Conservation (phyloP, 2,888 invertebrate genomes). For the Strigamia transsilvanica region DNA sequence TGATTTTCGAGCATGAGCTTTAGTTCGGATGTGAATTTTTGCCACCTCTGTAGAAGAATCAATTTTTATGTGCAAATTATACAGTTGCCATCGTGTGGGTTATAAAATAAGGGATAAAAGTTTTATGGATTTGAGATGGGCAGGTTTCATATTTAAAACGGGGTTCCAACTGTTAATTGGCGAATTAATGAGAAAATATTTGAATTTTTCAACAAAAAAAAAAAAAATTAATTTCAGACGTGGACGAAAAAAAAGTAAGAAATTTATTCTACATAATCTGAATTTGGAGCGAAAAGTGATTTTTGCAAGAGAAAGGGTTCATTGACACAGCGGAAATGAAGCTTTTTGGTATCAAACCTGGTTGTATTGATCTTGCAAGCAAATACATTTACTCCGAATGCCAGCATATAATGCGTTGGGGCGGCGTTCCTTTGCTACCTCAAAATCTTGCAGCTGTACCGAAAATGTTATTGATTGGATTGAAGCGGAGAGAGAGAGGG, state of each 20-base stretch:
- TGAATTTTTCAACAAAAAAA: neutral
- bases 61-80: slow-evolving; percentile 43
- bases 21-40: slow-evolving; percentile 26
- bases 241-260: no score
- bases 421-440: slow-evolving; percentile 37
- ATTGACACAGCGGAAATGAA: slow-evolving; percentile 35
- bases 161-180: neutral
- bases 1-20: slow-evolving; percentile 9
- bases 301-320: slow-evolving; percentile 10
- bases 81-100: neutral
- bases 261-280: no score
- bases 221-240: neutral
- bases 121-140: slow-evolving; percentile 36
- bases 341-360: slow-evolving; percentile 30
- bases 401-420: slow-evolving; percentile 32
- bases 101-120: slow-evolving; percentile 33
- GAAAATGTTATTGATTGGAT: slow-evolving; percentile 40
- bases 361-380: slow-evolving; percentile 31
- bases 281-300: neutral
- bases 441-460: slow-evolving; percentile 32
- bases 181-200: neutral
- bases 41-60: slow-evolving; percentile 41
- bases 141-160: slow-evolving; percentile 22
- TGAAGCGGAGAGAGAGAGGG: slow-evolving; percentile 9
- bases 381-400: slow-evolving; percentile 43